Evolutionary conservation across 2,888 invertebrate species (phyloP), one percentile per base, ranked within the genome.

Genomic region (Nomada flava): DNA sequence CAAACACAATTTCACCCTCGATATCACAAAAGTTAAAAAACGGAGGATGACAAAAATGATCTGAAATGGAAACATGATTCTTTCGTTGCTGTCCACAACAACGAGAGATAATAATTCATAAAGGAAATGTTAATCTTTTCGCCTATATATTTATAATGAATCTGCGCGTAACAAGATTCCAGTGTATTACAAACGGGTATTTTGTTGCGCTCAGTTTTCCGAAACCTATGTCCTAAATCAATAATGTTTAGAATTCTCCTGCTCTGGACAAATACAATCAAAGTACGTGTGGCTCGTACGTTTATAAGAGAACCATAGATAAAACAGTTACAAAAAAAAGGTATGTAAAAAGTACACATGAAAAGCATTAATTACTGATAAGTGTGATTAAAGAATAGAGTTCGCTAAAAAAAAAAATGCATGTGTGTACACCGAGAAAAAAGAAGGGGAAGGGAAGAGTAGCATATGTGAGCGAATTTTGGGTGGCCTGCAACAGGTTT

Each of bases 11-110:
- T 74, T 86, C 75, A 69, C 60, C 79, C 79, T 71, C 71, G 60
- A 72, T 88, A 88, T 88, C 87, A 88, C 88, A 85, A 88, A 86
- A 88, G 79, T 86, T 81, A 75, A 77, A 74, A 79, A 84, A 79
- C 72, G 64, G 76, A 83, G 79, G 76, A 63, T 85, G 73, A 76
- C 67, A 79, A 70, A 77, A 79, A 71, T 69, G 67, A 69, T 69
- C 50, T 82, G 69, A 15, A 50, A 55, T 55, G 69, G 53, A 73
- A 77, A 82, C 67, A 71, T 81, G 73, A 76, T 82, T 75, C 63
- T 53, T 62, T 74, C 68, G 53, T 64, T 59, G 68, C 64, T 63
- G 57, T 79, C 65, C 36, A 57, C 69, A 65, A 76, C 81, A 72
- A 82, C 59, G 64, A 60, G 26, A 68, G 52, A 67, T 59, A 72